Conservation (phyloP, 2,888 invertebrate genomes). For the Choreutis nemorana region DNA sequence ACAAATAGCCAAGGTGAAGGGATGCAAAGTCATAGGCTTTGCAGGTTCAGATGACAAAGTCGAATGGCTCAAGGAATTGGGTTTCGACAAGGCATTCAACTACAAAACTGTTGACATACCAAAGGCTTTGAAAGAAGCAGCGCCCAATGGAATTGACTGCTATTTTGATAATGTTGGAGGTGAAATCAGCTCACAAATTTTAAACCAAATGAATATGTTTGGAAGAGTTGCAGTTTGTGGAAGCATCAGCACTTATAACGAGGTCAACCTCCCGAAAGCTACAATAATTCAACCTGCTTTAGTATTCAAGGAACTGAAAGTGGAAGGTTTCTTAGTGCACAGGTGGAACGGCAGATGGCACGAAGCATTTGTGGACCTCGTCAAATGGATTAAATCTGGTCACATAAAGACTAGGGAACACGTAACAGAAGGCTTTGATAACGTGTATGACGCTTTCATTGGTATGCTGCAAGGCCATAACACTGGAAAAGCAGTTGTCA, state of each 20-base stretch:
- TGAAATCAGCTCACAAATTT: slow-evolving; percentile 64
- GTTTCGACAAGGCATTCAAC: slow-evolving; percentile 76
- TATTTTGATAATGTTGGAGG: slow-evolving; percentile 83
- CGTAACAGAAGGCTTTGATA: slow-evolving; percentile 71
- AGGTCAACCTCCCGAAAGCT: slow-evolving; percentile 10
- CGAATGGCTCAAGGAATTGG: slow-evolving; percentile 70
- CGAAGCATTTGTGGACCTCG: slow-evolving; percentile 61
- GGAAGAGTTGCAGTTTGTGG: slow-evolving; percentile 72
- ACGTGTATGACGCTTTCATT: slow-evolving; percentile 69
- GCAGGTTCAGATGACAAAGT: slow-evolving; percentile 77
- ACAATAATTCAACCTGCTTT: slow-evolving; percentile 46
- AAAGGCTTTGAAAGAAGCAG: slow-evolving; percentile 65
- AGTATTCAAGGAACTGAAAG: slow-evolving; percentile 54
- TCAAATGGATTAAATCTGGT: slow-evolving; percentile 64
- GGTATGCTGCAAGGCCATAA: slow-evolving; percentile 67
- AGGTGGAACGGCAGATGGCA: slow-evolving; percentile 54
- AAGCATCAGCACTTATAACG: slow-evolving; percentile 64
- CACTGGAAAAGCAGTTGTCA: slow-evolving; percentile 56
- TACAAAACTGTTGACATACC: slow-evolving; percentile 70
- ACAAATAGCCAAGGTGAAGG: slow-evolving; percentile 78
- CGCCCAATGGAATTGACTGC: slow-evolving; percentile 76
- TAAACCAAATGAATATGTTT: slow-evolving; percentile 65
- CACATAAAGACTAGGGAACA: slow-evolving; percentile 70
- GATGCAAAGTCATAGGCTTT: slow-evolving; percentile 70
- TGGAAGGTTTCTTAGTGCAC: slow-evolving; percentile 60